Evolutionary conservation across 2,113 vertebrate species (phyloP).

Genomic region (Rousettus leschenaultii): DNA sequence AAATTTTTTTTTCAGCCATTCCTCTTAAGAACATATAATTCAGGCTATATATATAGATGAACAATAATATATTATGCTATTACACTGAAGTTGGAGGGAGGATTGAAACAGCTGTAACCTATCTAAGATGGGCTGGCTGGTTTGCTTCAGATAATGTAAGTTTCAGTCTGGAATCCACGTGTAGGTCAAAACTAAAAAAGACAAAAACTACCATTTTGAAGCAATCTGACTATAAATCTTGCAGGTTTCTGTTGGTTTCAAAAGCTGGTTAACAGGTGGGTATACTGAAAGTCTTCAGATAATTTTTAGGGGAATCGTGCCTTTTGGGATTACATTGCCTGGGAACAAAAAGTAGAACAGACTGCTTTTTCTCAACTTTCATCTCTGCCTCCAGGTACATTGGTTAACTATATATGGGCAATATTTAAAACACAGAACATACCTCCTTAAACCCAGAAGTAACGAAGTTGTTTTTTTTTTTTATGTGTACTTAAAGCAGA

Average conservation of each 20-base stretch:
- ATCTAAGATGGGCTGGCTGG: constrained; percentile 68
- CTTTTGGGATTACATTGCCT: constrained; percentile 7
- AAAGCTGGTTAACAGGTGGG: constrained; percentile 55
- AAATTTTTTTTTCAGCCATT: neutral
- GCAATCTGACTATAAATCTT: constrained; percentile 49
- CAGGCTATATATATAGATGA: constrained; percentile 77
- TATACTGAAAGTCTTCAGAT: constrained; percentile 38
- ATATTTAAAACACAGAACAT: constrained; percentile 39
- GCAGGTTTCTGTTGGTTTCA: constrained; percentile 43
- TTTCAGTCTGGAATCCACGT: constrained; percentile 80
- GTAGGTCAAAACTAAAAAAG: constrained; percentile 68
- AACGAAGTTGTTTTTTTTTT: neutral
- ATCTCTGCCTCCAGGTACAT: constrained; percentile 56
- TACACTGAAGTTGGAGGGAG: constrained; percentile 74
- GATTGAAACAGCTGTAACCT: constrained; percentile 80
- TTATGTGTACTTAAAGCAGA: constrained; percentile 29
- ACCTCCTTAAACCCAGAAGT: constrained; percentile 8
- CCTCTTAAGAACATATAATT: constrained; percentile 72
- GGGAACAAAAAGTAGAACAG: neutral
- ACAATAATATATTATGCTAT: constrained; percentile 62
- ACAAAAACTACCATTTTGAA: constrained; percentile 66
- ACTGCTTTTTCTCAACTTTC: constrained; percentile 21
- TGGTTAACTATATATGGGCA: constrained; percentile 47
- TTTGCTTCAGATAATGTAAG: constrained; percentile 73
- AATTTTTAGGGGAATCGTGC: constrained; percentile 45